These are phyloP conservation scores for Calliphora vicina DNA, from an alignment of 1,140 invertebrate species.

Conservation along the genomic window DNA sequence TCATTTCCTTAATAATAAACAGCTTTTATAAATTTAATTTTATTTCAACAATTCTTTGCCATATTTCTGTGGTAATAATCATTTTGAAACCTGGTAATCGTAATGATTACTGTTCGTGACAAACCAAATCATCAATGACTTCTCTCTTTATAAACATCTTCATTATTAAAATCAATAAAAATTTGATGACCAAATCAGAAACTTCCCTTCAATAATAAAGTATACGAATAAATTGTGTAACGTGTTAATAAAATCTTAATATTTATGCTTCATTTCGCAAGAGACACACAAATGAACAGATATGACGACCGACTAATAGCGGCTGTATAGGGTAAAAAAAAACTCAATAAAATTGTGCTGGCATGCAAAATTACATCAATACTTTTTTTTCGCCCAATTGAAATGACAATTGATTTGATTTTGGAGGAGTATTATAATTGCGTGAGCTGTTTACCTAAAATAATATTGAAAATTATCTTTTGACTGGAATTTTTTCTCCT, in stretches of 20 bases:
- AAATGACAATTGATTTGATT: background rate
- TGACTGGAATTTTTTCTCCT: background rate
- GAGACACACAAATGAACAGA: background rate
- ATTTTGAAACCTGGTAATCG: background rate
- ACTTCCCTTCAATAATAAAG: background rate
- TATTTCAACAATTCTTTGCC: too few relatives aligned
- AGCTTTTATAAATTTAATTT: too few relatives aligned
- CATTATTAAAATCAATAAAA: background rate
- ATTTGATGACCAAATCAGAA: background rate
- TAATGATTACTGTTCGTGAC: background rate
- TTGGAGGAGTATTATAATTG: slow-evolving; percentile 1
- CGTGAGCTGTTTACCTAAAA: slow-evolving; percentile 32
- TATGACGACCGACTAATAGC: background rate
- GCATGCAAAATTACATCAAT: background rate
- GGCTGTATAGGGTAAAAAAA: background rate
- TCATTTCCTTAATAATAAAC: too few relatives aligned
- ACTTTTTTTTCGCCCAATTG: background rate
- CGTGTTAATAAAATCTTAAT: background rate
- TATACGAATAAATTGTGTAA: background rate
- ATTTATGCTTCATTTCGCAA: background rate
- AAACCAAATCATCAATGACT: background rate
- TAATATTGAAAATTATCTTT: background rate
- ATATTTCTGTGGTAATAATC: too few relatives aligned
- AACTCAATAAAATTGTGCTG: background rate
- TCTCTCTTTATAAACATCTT: too few relatives aligned